Evolutionary conservation across 2,113 vertebrate species (phyloP).

Genomic region (human (Homo sapiens)): GRCh38 chr16:6095501-6096000

Average conservation of each 20-base stretch:
- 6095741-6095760: not conserved
- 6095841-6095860: not conserved
- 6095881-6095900: accelerated
- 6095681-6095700: not conserved
- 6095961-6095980: not conserved
- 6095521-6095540: not conserved
- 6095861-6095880: not conserved
- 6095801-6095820: not conserved
- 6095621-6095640: not conserved
- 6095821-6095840: accelerated
- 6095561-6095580: not conserved
- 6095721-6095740: not conserved
- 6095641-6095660: not conserved
- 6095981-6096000: not conserved
- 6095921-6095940: not conserved
- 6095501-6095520: not conserved
- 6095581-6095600: not conserved
- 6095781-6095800: not conserved
- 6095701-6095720: not conserved
- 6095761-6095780: not conserved
- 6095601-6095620: not conserved
- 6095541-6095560: not conserved
- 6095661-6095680: not conserved
- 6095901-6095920: not conserved
- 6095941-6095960: not conserved